Conservation (phyloP, 2,113 vertebrate species). For the Xenus cinereus region DNA sequence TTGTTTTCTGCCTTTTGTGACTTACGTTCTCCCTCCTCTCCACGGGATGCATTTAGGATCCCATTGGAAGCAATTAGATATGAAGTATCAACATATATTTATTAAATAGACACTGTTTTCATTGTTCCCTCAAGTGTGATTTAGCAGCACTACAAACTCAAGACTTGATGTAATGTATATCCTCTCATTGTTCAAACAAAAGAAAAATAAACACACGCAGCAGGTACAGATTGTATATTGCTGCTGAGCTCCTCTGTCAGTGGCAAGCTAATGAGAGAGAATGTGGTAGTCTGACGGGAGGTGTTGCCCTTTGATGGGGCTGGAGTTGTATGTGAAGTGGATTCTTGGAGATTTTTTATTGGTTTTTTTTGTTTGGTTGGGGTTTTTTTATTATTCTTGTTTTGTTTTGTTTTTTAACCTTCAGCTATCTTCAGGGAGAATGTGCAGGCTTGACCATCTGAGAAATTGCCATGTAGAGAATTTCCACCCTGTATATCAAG, state of each 20-base stretch:
- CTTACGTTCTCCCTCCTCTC: conserved; percentile 45
- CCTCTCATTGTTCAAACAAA: conserved; percentile 42
- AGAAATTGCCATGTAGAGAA: not conserved
- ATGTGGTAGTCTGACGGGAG: not conserved
- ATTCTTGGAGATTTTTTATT: not conserved
- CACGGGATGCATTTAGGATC: conserved; percentile 63
- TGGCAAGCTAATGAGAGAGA: not conserved
- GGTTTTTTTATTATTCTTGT: not conserved
- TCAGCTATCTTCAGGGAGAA: not conserved
- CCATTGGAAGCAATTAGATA: conserved; percentile 76
- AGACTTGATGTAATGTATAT: conserved; percentile 36
- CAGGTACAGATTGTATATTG: not conserved
- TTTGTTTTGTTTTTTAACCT: not conserved
- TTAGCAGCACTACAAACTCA: conserved; percentile 56
- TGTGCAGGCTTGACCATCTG: not conserved
- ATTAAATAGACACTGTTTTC: conserved; percentile 61
- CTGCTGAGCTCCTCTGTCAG: not conserved
- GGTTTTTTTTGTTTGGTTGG: not conserved
- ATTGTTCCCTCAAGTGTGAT: conserved; percentile 63
- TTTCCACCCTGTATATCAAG: not conserved
- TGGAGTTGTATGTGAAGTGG: not conserved
- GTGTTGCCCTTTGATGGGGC: not conserved
- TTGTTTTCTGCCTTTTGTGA: conserved; percentile 58
- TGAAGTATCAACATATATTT: conserved; percentile 72
- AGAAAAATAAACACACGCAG: conserved; percentile 13